Base-by-base conservation (phyloP, 2,113 vertebrate genomes). In the Scomber scombrus region DNA sequence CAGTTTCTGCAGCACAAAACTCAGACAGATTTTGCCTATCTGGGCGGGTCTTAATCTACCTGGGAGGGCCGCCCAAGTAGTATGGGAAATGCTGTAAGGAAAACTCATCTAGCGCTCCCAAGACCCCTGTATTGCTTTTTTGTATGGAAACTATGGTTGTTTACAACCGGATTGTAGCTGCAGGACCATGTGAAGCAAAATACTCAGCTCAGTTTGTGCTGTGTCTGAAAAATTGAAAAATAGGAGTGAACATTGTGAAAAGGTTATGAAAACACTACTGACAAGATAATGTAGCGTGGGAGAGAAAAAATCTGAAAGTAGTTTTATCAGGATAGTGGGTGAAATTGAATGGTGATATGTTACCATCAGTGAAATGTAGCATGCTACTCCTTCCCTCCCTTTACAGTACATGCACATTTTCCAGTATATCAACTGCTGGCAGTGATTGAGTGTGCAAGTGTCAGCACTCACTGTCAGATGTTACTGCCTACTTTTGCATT, bases 381-480 rank as follows among this genome's bases (percentile, higher is more conserved):
- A 11, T 56, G 29, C 21, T 40, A 1, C 19, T 57, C 26, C 10
- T 75, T 54, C 29, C 12, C 54, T 58, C 18, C 26, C 66, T 57
- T 40, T 40, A 40, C 8, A 9, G 34, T 6, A 1, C 49, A 18
- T 80, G 34, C 34, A 10, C 13, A 14, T 58, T 81, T 71, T 66
- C 15, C 52, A 50, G 65, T 40, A 7, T 67, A 69, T 56, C n/a
- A 62, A 21, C 58, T 45, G 57, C 15, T 29, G n/a, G 34, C 80
- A 46, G 50, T 67, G 72, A 85, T 76, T 49, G 74, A 81, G 51
- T 40, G 61, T 14, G 19, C 0, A 3, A 46, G 52, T 68, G 73
- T 84, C 58, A 57, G 70, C 65, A 47, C 45, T 76, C 63, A 56
- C 55, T 58, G 75, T 84, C 78, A 56, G 52, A 61, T 49, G 56